Percentiles rank a stretch among this genome's conserved stretches.
Conservation (phyloP, 2,888 invertebrate species). For the Acrocyrtus sp. region DNA sequence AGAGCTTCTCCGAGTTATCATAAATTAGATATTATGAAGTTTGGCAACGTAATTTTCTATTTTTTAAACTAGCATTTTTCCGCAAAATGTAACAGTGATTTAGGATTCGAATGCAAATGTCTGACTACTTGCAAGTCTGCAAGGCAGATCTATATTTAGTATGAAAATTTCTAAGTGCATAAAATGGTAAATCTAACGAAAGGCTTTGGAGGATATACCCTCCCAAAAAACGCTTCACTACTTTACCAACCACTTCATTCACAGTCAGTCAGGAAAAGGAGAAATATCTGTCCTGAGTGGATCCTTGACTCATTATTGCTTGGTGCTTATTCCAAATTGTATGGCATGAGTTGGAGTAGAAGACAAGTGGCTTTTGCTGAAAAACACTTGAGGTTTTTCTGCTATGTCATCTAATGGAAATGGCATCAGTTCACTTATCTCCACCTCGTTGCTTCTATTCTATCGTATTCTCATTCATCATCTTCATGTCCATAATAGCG, state of each 20-base stretch:
- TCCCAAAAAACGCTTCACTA: background rate
- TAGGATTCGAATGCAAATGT: no score
- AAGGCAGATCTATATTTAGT: no score
- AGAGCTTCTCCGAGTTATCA: background rate
- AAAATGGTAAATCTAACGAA: no score
- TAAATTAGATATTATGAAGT: no score
- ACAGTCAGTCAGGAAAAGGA: background rate
- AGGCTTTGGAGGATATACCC: no score
- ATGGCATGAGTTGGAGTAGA: conserved; percentile 57
- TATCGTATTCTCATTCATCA: conserved; percentile 8
- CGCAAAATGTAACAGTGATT: no score
- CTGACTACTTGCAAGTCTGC: no score
- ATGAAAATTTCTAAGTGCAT: no score
- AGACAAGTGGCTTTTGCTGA: conserved; percentile 58
- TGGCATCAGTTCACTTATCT: conserved; percentile 58
- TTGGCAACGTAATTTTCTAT: no score
- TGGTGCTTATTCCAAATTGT: conserved; percentile 51
- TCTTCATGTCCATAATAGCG: background rate
- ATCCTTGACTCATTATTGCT: conserved; percentile 58
- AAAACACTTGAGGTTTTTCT: conserved; percentile 62
- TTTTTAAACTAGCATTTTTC: no score
- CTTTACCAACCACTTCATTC: background rate
- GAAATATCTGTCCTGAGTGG: conserved; percentile 35
- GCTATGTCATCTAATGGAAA: conserved; percentile 63
- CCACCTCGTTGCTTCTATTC: conserved; percentile 46